Percentiles rank a stretch among this genome's conserved stretches.
Evolutionary conservation across 2,797 vertebrate genomes (phyloP).

Genomic region (Gorsachius magnificus): DNA sequence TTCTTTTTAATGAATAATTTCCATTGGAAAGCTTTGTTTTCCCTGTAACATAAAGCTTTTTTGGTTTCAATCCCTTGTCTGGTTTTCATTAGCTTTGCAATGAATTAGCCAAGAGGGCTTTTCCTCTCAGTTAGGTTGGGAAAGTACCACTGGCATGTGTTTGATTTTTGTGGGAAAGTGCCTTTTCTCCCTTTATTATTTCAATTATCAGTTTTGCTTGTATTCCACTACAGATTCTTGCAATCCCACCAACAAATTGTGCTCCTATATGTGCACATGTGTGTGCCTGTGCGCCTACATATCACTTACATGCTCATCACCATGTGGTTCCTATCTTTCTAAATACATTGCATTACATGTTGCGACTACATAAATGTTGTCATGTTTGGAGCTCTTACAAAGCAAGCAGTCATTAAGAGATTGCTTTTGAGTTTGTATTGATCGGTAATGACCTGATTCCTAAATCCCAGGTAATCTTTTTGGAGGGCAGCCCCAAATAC

Average conservation of each 20-base stretch:
- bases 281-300: not conserved
- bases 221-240: not conserved
- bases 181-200: not conserved
- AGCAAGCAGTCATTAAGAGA: not conserved
- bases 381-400: not conserved
- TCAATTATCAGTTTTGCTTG: conserved; percentile 9
- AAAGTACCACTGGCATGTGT: conserved; percentile 48
- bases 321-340: not conserved
- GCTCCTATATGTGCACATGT: not conserved
- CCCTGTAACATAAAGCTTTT: conserved; percentile 72
- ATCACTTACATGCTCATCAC: not conserved
- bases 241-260: not conserved
- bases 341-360: not conserved
- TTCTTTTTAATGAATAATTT: conserved; percentile 78
- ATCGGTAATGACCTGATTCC: not conserved
- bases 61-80: conserved; percentile 69
- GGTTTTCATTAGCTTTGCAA: conserved; percentile 76
- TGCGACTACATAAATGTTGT: not conserved
- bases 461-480: not conserved
- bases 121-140: conserved; percentile 66
- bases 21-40: conserved; percentile 76
- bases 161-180: conserved; percentile 60
- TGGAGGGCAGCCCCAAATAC: not conserved
- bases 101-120: conserved; percentile 72
- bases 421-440: not conserved